Evolutionary conservation across 2,797 vertebrate species (phyloP), one percentile per base, ranked within the genome.

Genomic region (Centropyge bicolor): DNA sequence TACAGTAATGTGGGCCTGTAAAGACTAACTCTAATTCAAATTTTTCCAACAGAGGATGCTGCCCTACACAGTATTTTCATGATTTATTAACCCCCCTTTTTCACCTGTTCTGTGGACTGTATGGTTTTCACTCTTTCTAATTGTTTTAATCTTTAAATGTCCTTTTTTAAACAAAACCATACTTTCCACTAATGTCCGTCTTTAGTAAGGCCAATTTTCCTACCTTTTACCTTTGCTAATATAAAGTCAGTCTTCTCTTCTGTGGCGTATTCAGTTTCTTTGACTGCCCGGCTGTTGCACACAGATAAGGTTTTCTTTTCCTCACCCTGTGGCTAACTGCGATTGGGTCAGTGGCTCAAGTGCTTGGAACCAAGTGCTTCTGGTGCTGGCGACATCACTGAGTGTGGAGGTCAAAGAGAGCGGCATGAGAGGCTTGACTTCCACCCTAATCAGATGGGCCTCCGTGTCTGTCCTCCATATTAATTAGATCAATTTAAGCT

Each of bases 251-350:
- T 49, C 19, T 46, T 56, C 20, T 75, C 45, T 17, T 14, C 1
- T 7, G 43, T 43, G 20, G 20, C 17, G 4, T 19, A 51, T 70
- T 79, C 36, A 12, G 6, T 63, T 60, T 48, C 0, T 86, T 69
- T 80, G 94, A 94, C 93, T 63, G 95, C 95, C 88, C 95, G 93
- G 35, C 56, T 81, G 20, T 94, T 96, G 82, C 94, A 96, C 1
- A 95, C 90, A 77, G 95, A 96, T 94, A 95, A 95, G 91, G 93
- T 95, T 83, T 96, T 95, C 31, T 95, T 77, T 71, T 72, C 27
- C 92, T 82, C 94, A 93, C 36, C 13, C n/a, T 40, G 12, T 95
- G 94, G 89, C 95, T 96, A 91, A 94, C 9, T 96, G 93, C 59
- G 73, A 87, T 56, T 78, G 61, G 70, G 41, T 87, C 57, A 81